Conservation (phyloP, 2,888 invertebrate species). For the Limnephilus marmoratus region DNA sequence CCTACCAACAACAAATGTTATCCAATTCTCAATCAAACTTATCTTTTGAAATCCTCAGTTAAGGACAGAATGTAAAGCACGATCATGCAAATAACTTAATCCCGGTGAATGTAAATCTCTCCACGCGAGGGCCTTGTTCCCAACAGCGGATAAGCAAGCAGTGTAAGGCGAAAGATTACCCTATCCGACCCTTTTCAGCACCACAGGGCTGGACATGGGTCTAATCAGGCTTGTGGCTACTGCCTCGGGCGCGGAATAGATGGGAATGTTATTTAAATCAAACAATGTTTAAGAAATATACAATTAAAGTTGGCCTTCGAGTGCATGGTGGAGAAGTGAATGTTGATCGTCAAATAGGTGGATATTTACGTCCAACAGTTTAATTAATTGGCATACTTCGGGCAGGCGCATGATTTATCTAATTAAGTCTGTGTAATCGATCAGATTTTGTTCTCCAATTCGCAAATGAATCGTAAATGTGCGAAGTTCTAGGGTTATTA, state of each 20-base stretch:
- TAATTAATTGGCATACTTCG: too few species aligned
- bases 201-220: neutral
- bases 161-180: constrained; percentile 42
- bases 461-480: too few species aligned
- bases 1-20: neutral
- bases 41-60: neutral
- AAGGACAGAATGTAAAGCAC: neutral
- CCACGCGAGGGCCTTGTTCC: neutral
- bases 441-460: too few species aligned
- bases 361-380: too few species aligned
- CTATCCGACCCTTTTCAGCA: constrained; percentile 8
- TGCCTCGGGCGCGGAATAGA: neutral
- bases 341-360: too few species aligned
- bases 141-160: neutral
- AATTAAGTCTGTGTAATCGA: too few species aligned
- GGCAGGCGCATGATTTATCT: too few species aligned
- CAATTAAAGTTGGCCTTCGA: neutral
- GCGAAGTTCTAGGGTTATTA: too few species aligned
- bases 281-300: neutral
- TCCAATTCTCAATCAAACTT: neutral
- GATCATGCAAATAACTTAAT: constrained; percentile 37
- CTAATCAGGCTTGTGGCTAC: neutral
- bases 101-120: constrained; percentile 21
- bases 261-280: neutral
- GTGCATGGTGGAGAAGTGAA: too few species aligned